A percentile compares a stretch with the other conserved stretches of the same genome.
Evolutionary conservation across 2,888 invertebrate genomes (phyloP).

Genomic region (Andrena chrysosceles): DNA sequence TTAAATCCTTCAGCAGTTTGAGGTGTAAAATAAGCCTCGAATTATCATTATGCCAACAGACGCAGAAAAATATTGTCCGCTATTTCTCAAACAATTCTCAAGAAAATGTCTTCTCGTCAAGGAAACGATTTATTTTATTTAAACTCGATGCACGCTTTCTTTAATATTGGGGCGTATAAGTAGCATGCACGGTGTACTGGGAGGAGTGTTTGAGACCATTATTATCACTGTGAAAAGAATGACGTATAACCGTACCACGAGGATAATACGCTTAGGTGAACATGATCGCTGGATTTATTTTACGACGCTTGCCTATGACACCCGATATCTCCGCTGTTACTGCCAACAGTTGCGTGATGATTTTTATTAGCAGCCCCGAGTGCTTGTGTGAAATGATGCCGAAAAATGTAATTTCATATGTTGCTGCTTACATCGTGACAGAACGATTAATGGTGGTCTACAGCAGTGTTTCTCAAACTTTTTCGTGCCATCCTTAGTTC

Average conservation of each 20-base stretch:
- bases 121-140: conserved; percentile 26
- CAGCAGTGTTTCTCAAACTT: no score
- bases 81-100: no score
- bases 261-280: conserved; percentile 54
- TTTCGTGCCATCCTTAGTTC: no score
- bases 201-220: conserved; percentile 25
- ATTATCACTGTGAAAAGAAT: conserved; percentile 36
- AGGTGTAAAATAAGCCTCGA: no score
- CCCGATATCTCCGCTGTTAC: conserved; percentile 44
- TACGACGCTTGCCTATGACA: conserved; percentile 44
- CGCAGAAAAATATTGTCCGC: no score
- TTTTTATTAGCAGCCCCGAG: conserved; percentile 31
- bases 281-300: conserved; percentile 55
- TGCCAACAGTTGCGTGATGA: conserved; percentile 22
- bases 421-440: conserved; percentile 1
- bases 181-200: not conserved
- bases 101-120: not conserved
- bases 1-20: no score
- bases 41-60: no score
- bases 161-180: conserved; percentile 10
- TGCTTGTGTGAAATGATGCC: conserved; percentile 22
- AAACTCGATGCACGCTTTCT: conserved; percentile 10
- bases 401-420: conserved; percentile 17
- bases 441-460: not conserved
- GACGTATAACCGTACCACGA: conserved; percentile 38